phyloP scores from a whole-genome alignment of 2,888 invertebrate genomes.

The Acrobasis repandana region DNA sequence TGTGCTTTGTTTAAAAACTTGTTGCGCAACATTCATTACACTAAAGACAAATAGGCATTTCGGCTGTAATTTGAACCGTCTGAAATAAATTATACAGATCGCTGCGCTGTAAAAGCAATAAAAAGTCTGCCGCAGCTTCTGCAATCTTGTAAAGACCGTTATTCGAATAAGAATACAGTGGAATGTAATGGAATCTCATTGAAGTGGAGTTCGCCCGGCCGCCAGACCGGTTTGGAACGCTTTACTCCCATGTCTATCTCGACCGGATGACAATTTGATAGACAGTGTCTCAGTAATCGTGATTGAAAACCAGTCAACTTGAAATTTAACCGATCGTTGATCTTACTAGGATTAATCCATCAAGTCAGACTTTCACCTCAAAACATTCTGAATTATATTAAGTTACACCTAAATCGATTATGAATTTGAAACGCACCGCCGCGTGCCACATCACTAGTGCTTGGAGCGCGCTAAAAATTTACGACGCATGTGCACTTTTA shows the following conservation, averaged over 20 bases:
- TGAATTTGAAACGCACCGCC: conserved; percentile 34
- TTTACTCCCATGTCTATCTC: conserved; percentile 60
- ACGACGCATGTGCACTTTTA: conserved; percentile 51
- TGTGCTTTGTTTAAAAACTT: conserved; percentile 48
- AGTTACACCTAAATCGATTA: conserved; percentile 30
- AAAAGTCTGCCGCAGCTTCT: conserved; percentile 47
- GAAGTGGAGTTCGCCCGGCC: conserved; percentile 66
- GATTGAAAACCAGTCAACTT: conserved; percentile 41
- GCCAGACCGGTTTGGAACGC: conserved; percentile 70
- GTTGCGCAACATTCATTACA: conserved; percentile 42
- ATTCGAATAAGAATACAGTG: conserved; percentile 78
- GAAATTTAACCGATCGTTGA: conserved; percentile 12
- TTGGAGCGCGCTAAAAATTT: conserved; percentile 50
- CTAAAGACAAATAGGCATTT: conserved; percentile 32
- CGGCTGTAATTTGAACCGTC: conserved; percentile 21
- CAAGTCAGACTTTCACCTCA: conserved; percentile 17
- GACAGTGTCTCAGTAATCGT: conserved; percentile 61
- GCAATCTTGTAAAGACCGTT: conserved; percentile 69
- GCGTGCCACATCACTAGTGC: conserved; percentile 43
- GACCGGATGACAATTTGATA: conserved; percentile 71
- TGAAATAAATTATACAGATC: conserved; percentile 19
- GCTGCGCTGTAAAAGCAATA: conserved; percentile 24
- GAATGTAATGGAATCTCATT: conserved; percentile 81
- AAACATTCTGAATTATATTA: conserved; percentile 4
- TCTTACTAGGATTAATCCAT: conserved; percentile 8